Base-by-base conservation (phyloP, 2,888 invertebrate species). In the Brassicogethes aeneus region DNA sequence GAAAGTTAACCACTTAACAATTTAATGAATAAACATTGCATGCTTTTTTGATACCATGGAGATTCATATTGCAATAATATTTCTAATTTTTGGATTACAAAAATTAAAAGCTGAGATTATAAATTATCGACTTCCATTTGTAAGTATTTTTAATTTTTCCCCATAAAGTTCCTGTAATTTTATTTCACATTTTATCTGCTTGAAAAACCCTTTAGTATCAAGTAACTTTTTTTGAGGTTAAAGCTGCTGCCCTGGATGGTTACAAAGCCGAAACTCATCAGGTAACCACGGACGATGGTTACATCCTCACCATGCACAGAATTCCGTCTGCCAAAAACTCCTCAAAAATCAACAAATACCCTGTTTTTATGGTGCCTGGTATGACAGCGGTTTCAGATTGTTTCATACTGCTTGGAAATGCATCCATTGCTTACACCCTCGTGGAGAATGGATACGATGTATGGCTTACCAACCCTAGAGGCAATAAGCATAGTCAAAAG, bases 281-380 rank as follows among this genome's bases (percentile, higher is more conserved):
- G 3, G 75, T 81, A 1, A 69, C 66, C 2, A 91, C 91, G 0
- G 62, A 71, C 1, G 90, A 91, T 69, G 86, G 85, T 1, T 91
- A 86, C 56, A 75, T 85, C 12, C 68, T 91, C 43, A 23, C 10
- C 5, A 10, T 5, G 5, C 23, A 23, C 5, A 23, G 23, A 23
- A 23, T 23, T 10, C 10, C 23, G 5, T 23, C 23, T 10, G 10
- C 23, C 23, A 23, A 10, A 23, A 23, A 23, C 23, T 23, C 23
- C 5, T 7, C 23, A 23, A 5, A 7, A 10, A 23, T 7, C 5
- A 5, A 23, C 23, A 23, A 23, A 23, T 7, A 23, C 10, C 23
- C 23, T 7, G 10, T 23, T 7, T 7, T 23, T 5, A 7, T 23
- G 5, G 5, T 23, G 10, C 5, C 10, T 7, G 23, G 23, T 7